A percentile compares a stretch with the other conserved stretches of the same genome.
phyloP scores from a whole-genome alignment of 2,113 vertebrate genomes.

The Ailuropoda melanoleuca region DNA sequence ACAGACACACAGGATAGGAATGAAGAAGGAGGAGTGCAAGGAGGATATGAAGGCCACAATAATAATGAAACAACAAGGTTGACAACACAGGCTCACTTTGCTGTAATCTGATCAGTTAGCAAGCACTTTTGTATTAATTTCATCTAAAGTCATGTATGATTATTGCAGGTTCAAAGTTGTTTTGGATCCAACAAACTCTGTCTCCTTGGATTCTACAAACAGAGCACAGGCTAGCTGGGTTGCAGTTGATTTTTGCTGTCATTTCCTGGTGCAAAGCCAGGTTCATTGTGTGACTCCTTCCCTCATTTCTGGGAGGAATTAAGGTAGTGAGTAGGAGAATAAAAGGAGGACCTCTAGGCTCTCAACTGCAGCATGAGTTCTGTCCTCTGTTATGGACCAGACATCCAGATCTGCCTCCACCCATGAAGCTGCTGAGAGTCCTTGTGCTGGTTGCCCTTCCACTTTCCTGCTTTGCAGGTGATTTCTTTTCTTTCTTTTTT shows the following conservation, averaged over 20 bases:
- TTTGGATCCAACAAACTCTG: too few relatives aligned
- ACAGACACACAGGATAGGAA: neutral
- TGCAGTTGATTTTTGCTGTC: neutral
- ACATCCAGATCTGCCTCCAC: neutral
- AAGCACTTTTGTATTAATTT: neutral
- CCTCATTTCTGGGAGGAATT: neutral
- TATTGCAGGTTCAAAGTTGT: neutral
- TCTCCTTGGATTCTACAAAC: neutral
- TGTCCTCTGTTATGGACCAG: neutral
- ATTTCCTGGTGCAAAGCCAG: neutral
- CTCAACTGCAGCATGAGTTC: neutral
- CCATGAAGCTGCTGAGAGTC: conserved; percentile 39
- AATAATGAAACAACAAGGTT: neutral
- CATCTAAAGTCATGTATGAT: neutral
- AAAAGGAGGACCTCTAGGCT: neutral
- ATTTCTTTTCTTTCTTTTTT: too few relatives aligned
- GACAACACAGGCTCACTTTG: too few relatives aligned
- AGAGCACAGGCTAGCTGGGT: neutral
- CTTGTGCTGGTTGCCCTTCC: neutral
- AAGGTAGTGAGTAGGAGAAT: neutral
- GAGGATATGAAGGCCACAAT: neutral
- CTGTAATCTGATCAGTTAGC: neutral
- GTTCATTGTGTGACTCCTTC: neutral
- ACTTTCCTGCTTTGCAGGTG: conserved; percentile 44
- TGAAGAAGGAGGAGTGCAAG: neutral